Base-by-base conservation (phyloP, 2,113 vertebrate genomes). In the Cyprinus carpio region DNA sequence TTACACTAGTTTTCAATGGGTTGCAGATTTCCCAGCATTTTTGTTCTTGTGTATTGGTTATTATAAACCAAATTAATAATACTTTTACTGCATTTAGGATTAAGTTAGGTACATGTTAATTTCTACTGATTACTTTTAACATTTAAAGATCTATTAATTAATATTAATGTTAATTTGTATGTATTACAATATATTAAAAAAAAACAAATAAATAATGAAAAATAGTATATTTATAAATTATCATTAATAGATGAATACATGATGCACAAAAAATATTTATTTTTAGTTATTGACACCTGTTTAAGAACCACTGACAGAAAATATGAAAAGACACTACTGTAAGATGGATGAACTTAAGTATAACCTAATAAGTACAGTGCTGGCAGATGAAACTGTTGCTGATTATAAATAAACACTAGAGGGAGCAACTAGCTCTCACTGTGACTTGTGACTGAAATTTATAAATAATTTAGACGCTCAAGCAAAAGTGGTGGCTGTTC, bases 331-430 rank as follows among this genome's bases (percentile, higher is more conserved):
- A 74, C 1, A 23, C 23, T 16, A 49, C 13, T 75, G 5, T 10
- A 40, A 49, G 15, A 29, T 6, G 20, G 43, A 6, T 29, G 4
- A 65, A 81, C 37, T 25, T 40, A 20, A 20, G 12, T 49, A 79
- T 79, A 43, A 46, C n/a, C 8, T 81, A 65, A 80, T 43, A 40
- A 34, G n/a, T 62, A 43, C 11, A 64, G 13, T 27, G 58, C 6
- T 11, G 27, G 10, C 18, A 6, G 29, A 23, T 25, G 6, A 34
- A 58, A 62, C 54, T 10, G 18, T 58, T 60, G 23, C 49, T 74
- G 67, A 34, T 49, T 9, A 37, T 16, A 75, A 37, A 23, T 29
- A 3, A 56, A 78, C 88, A 86, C 87, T 84, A 84, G 89, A 84
- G 83, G 72, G 88, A 4, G 83, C 34, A 25, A 15, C 79, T 43